Base-by-base conservation (phyloP, 2,797 vertebrate species). In the Amazonetta brasiliensis region DNA sequence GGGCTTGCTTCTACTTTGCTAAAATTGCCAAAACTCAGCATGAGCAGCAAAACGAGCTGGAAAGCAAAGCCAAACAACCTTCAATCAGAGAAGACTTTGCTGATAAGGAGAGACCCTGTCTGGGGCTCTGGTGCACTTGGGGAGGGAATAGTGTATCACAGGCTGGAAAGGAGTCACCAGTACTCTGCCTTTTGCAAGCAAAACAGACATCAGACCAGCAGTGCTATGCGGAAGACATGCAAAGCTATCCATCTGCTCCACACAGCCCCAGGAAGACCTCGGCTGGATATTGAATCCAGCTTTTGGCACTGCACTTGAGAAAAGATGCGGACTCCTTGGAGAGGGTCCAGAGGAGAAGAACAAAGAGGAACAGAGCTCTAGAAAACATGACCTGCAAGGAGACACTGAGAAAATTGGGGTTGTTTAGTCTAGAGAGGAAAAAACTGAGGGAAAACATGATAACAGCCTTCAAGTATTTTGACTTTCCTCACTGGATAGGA, bases 371-470 rank as follows among this genome's bases (percentile, higher is more conserved):
- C 19, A 46, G 81, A 80, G 64, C 89, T 95, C 94, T 95, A 96
- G 95, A 97, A 96, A 95, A 92, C 90, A 94, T 85, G 84, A 96
- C 94, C 94, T 97, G 90, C 0, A 33, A 89, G 44, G 64, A 95
- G 84, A 77, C 64, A 35, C 77, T 74, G 74, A 87, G 79, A 90
- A 95, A 92, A 75, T 52, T 33, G 83, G 92, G 81, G 86, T 93
- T 97, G 93, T 96, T 97, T 97, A 95, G 96, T 96, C 94, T 97
- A 89, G 86, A 94, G 80, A 69, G 86, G 83, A 95, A 93, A 94
- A 95, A 95, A 95, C 19, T 1, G 77, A 93, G 67, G 80, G 71
- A 95, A 95, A 95, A 95, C 89, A 93, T 95, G 88, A 82, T 84
- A 93, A 77, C 46, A 95, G 52, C 30, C 46, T 79, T 94, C 39